Evolutionary conservation across 2,888 invertebrate species (phyloP).

Genomic region (Mythimna pallens): DNA sequence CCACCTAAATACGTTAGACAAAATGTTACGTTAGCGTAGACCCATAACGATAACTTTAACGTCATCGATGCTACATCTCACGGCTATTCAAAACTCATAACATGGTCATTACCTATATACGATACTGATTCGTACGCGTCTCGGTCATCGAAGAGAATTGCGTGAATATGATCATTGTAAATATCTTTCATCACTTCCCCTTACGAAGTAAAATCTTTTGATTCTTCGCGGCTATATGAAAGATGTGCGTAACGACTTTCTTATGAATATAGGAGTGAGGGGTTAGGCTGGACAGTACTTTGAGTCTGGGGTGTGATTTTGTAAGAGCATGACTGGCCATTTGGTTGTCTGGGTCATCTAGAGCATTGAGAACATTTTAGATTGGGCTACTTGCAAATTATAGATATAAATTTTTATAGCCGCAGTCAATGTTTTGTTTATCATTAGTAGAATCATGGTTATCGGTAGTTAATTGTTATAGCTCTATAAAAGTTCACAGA

Average conservation of each 20-base stretch:
- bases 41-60: slow-evolving; percentile 40
- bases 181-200: slow-evolving; percentile 38
- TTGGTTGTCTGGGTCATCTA: neutral
- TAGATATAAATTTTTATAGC: neutral
- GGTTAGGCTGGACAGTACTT: slow-evolving; percentile 20
- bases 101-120: slow-evolving; percentile 34
- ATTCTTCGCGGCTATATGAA: slow-evolving; percentile 38
- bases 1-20: neutral
- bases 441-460: neutral
- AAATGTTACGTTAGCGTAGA: slow-evolving; percentile 26
- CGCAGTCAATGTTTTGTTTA: neutral
- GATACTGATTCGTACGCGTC: slow-evolving; percentile 19
- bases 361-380: neutral
- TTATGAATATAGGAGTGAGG: slow-evolving; percentile 26
- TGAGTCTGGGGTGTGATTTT: slow-evolving; percentile 25
- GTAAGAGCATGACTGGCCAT: slow-evolving; percentile 9
- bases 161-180: slow-evolving; percentile 40
- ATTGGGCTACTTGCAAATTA: neutral
- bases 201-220: slow-evolving; percentile 43
- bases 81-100: slow-evolving; percentile 47
- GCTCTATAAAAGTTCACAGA: neutral
- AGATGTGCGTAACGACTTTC: slow-evolving; percentile 52
- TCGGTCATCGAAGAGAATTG: slow-evolving; percentile 26
- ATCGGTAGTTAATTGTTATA: neutral
- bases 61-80: slow-evolving; percentile 28